phyloP scores from a whole-genome alignment of 2,888 invertebrate species.

The Plebejus melissa region DNA sequence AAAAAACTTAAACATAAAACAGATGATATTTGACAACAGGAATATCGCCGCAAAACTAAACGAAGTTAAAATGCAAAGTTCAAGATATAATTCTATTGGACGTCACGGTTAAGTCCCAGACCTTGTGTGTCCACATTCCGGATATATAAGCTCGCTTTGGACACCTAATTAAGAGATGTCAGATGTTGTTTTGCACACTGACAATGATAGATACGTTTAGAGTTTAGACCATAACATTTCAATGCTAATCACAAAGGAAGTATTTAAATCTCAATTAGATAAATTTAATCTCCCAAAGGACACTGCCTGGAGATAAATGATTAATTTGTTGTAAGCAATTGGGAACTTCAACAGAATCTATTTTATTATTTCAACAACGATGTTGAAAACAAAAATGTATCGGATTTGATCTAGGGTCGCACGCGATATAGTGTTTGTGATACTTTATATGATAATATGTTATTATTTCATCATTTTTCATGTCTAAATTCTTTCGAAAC shows the following conservation, averaged over 20 bases:
- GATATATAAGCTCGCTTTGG: constrained; percentile 11
- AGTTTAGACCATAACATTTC: background rate
- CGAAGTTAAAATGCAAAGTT: background rate
- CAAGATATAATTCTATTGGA: background rate
- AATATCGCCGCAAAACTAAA: background rate
- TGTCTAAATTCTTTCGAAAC: background rate
- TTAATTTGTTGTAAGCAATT: background rate
- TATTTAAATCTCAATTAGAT: constrained; percentile 6
- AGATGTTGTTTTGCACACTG: background rate
- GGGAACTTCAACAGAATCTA: background rate
- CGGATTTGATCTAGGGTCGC: too few relatives aligned
- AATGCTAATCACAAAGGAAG: background rate
- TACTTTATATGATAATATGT: too few relatives aligned
- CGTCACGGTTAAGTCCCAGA: background rate
- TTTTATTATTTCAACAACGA: background rate
- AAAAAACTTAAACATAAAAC: background rate
- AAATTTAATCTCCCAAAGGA: background rate
- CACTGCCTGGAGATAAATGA: background rate
- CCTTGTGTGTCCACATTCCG: constrained; percentile 5
- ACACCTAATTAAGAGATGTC: constrained; percentile 1
- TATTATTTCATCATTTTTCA: background rate
- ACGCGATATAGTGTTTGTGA: too few relatives aligned
- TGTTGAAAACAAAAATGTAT: too few relatives aligned
- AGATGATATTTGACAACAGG: background rate
- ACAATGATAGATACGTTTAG: background rate